Percentiles rank a stretch among this genome's conserved stretches.
Conservation (phyloP, 1,140 invertebrate genomes). For the Adelges cooleyi region DNA sequence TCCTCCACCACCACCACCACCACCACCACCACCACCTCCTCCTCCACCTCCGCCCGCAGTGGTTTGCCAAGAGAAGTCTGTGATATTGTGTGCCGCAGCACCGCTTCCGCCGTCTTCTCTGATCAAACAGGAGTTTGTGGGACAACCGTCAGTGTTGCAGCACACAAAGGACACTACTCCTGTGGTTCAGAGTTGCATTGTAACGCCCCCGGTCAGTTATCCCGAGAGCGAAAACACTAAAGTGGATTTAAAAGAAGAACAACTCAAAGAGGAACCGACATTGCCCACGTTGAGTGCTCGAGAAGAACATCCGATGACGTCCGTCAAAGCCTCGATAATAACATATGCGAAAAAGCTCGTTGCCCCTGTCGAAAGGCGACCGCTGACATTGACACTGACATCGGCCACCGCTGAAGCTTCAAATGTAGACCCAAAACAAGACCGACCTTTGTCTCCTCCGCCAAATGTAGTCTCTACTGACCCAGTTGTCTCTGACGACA, state of each 20-base stretch:
- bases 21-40: background rate
- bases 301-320: background rate
- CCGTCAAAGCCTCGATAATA: background rate
- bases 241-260: background rate
- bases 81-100: conserved; percentile 2
- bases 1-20: background rate
- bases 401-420: background rate
- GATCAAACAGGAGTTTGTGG: conserved; percentile 7
- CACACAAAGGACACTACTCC: conserved; percentile 9
- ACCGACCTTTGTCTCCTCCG: background rate
- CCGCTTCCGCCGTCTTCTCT: background rate
- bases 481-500: background rate
- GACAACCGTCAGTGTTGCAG: conserved; percentile 9
- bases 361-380: background rate
- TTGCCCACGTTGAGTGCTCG: no score
- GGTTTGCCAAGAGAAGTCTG: background rate
- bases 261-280: background rate
- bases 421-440: background rate
- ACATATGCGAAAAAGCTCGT: conserved; percentile 12
- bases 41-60: background rate
- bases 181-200: conserved; percentile 11
- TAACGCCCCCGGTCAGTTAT: background rate
- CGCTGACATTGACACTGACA: no score
- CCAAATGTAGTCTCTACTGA: background rate
- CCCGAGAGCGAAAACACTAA: background rate